Evolutionary conservation across 2,888 invertebrate genomes (phyloP).

Genomic region (Liposcelis brunnea): DNA sequence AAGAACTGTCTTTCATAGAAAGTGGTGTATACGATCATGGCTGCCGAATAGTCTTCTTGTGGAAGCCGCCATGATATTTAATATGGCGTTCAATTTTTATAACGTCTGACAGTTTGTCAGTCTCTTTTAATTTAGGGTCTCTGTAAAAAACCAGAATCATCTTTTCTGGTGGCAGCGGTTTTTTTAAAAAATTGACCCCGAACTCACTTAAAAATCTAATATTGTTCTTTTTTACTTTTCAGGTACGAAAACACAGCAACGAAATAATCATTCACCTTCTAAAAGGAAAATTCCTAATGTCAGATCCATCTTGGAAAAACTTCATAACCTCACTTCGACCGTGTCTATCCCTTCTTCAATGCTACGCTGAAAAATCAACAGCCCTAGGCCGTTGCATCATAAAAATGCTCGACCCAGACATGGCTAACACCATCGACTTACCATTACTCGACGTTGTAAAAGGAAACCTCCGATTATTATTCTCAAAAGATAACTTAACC

Average conservation of each 20-base stretch:
- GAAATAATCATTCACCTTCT: background rate
- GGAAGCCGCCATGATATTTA: too few relatives aligned
- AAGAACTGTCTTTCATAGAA: too few relatives aligned
- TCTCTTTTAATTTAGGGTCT: too few relatives aligned
- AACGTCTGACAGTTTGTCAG: too few relatives aligned
- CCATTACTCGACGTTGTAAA: background rate
- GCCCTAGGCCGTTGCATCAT: background rate
- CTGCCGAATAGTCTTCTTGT: too few relatives aligned
- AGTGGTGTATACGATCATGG: too few relatives aligned
- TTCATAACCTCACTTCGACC: background rate
- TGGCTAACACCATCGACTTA: background rate
- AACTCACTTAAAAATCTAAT: too few relatives aligned
- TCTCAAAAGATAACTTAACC: background rate
- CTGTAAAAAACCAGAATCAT: background rate
- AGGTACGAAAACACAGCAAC: background rate
- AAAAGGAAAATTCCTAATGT: background rate
- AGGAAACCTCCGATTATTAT: slow-evolving; percentile 1
- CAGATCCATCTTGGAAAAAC: background rate
- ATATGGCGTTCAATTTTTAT: too few relatives aligned
- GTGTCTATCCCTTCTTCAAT: background rate
- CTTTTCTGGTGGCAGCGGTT: too few relatives aligned
- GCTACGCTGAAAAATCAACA: background rate
- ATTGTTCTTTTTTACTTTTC: slow-evolving; percentile 3
- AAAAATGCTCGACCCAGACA: background rate
- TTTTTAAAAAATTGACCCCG: too few relatives aligned